Evolutionary conservation across 1,140 invertebrate species (phyloP), one percentile per base, ranked within the genome.

Genomic region (Zaprionus capensis): DNA sequence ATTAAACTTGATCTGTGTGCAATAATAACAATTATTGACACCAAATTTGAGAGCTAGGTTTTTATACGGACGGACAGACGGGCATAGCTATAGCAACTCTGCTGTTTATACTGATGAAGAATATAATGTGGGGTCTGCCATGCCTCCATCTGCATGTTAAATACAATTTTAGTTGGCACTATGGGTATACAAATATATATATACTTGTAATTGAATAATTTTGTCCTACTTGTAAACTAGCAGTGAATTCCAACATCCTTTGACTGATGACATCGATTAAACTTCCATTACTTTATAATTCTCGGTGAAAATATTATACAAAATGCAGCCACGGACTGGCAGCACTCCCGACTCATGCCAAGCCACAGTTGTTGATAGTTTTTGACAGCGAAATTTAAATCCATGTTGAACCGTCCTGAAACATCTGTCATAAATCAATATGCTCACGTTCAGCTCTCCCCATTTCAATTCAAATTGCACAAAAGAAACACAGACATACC

Each of bases 401-500:
- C 56, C 61, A 24, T 76, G 59, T 75, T 59, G 44, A 15, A 56
- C 53, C 26, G 15, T 20, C 36, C 53, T 22, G 44, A 51, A 71
- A 76, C 69, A 76, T 76, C 46, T 61, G 69, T 66, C 69, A 72
- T 76, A 71, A 71, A 76, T 76, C 74, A 76, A 76, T 76, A 76
- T 66, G 44, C 20, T 5, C 31, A 49, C 44, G 41, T 65, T 61
- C 61, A 46, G 55, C 36, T 56, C 36, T 49, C 36, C 51, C 36
- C 51, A 26, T 26, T 55, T 66, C 55, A 36, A 66, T 46, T 72
- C 61, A 20, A 57, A 72, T 36, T 68, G 26, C 62, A 41, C 38
- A 41, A 41, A 41, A 41, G 38, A n/a, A 41, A 41, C 5, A 6
- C 49, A 6, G 15, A 24, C 11, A 6, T n/a, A 17, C 26, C 28